Conservation (phyloP, 2,888 invertebrate genomes). For the Calephelis perditalis region DNA sequence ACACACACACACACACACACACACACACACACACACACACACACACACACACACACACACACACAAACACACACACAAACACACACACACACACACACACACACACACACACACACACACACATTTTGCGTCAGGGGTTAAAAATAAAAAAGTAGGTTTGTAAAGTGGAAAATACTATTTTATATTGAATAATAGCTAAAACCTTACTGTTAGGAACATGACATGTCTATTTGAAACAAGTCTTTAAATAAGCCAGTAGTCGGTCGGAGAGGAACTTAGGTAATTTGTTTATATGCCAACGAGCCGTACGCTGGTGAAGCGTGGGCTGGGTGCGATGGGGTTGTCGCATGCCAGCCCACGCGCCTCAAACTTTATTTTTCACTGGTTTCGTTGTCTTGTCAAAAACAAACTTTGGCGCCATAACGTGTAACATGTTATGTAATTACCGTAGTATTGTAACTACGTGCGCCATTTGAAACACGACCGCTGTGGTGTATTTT, state of each 20-base stretch:
- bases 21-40: too few species aligned
- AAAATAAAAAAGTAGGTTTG: too few species aligned
- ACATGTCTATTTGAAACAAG: background rate
- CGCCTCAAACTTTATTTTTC: slow-evolving; percentile 55
- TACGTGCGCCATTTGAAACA: slow-evolving; percentile 1
- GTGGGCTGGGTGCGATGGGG: slow-evolving; percentile 56
- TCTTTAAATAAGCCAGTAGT: slow-evolving; percentile 55
- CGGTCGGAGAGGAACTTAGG: slow-evolving; percentile 55
- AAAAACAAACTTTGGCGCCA: slow-evolving; percentile 45
- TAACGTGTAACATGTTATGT: slow-evolving; percentile 1
- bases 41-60: too few species aligned
- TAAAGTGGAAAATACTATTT: too few species aligned
- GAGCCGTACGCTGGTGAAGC: slow-evolving; percentile 41
- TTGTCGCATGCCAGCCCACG: slow-evolving; percentile 64
- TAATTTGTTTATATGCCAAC: slow-evolving; percentile 67
- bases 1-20: too few species aligned
- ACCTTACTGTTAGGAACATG: too few species aligned
- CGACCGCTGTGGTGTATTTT: background rate
- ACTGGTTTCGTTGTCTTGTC: slow-evolving; percentile 38
- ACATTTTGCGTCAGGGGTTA: too few species aligned
- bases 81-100: too few species aligned
- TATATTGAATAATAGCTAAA: too few species aligned
- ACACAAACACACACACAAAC: too few species aligned
- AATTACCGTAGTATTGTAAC: slow-evolving; percentile 6
- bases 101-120: too few species aligned